Conservation (phyloP, 2,888 invertebrate genomes). For the Dugesia japonica region DNA sequence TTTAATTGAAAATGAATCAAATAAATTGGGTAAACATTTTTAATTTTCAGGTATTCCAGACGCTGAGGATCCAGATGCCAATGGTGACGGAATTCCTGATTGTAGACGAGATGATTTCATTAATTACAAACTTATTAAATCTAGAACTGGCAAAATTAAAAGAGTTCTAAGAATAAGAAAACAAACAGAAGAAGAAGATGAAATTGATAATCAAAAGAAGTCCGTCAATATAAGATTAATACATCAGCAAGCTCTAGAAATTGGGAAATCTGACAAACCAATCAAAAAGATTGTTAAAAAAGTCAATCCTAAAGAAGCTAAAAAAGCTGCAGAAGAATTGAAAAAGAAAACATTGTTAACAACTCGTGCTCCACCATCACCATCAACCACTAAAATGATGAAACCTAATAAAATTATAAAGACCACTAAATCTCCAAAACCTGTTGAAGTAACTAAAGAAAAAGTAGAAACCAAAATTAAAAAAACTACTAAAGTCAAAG, state of each 20-base stretch:
- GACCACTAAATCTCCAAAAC: slow-evolving; percentile 12
- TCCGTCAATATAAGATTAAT: slow-evolving; percentile 23
- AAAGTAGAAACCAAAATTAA: slow-evolving; percentile 8
- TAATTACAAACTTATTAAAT: slow-evolving; percentile 34
- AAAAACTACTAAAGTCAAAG: background rate
- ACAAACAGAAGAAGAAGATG: slow-evolving; percentile 30
- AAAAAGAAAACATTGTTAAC: background rate
- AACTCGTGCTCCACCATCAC: too few relatives aligned
- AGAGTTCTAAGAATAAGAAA: slow-evolving; percentile 33
- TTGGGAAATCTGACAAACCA: slow-evolving; percentile 25
- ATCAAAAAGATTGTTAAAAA: slow-evolving; percentile 27
- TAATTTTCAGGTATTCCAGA: slow-evolving; percentile 41
- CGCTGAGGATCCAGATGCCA: slow-evolving; percentile 39
- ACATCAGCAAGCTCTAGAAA: slow-evolving; percentile 30
- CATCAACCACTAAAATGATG: background rate
- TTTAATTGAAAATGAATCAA: background rate
- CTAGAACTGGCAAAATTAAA: slow-evolving; percentile 31
- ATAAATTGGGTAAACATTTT: background rate
- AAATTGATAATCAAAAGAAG: slow-evolving; percentile 28
- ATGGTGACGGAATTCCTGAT: slow-evolving; percentile 42
- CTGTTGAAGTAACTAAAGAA: slow-evolving; percentile 10
- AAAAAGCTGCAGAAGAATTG: background rate
- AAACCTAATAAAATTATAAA: slow-evolving; percentile 5
- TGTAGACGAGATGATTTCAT: slow-evolving; percentile 36
- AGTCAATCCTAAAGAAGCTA: background rate